Base-by-base conservation (phyloP, 2,797 vertebrate genomes). In the Neoniphon sammara region DNA sequence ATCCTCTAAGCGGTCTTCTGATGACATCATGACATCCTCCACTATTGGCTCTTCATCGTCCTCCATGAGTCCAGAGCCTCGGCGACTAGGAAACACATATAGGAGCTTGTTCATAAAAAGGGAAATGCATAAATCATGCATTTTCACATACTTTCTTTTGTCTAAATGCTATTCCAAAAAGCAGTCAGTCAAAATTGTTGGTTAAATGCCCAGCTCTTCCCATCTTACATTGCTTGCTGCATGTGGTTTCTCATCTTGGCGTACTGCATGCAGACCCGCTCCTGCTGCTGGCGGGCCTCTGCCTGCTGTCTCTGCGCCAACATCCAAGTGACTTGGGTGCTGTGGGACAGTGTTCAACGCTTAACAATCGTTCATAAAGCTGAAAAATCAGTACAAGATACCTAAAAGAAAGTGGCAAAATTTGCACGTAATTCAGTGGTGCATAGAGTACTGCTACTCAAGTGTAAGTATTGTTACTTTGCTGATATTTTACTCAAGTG, bases 1-100 rank as follows among this genome's bases (percentile, higher is more conserved):
- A 92, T 98, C 97, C 78, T 98, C 97, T 85, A 98, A 94, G 75
- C 97, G 94, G 73, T 97, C 96, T 91, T 98, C 97, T 54, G 97
- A 98, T 79, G 97, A 98, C 97, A 98, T 98, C 97, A 98, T 98
- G 82, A 98, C 97, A 80, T 98, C 97, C 94, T 98, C 97, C 81
- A 98, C 97, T 49, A 98, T 98, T 61, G 97, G 97, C 88, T 98
- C 97, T 89, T 98, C 97, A 66, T 98, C 97, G 76, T 98, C 97
- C 91, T 98, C 97, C 97, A 98, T 97, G 84, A 98, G 92, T 70
- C 97, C 96, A 75, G 96, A 95, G 78, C 96, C 96, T 92, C 97
- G 94, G 65, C 96, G 96, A 91, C 97, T 98, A 86, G 66, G 82
- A 62, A 85, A 61, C 0, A 58, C 49, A 84, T 9, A 81, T 1